phyloP scores from a whole-genome alignment of 2,888 invertebrate genomes.

The Empis stercorea region DNA sequence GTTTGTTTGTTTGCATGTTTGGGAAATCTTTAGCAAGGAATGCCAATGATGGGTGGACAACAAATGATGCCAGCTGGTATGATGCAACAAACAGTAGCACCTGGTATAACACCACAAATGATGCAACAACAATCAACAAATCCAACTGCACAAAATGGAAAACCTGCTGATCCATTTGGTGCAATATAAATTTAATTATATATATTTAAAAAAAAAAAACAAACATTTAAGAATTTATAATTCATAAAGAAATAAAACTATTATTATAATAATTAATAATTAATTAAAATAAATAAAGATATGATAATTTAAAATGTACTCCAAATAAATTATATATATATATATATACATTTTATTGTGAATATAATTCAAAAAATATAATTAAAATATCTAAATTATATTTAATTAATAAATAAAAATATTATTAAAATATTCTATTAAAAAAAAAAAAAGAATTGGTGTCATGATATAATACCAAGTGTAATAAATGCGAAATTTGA shows the following conservation, averaged over 20 bases:
- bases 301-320: too few relatives aligned
- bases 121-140: conserved; percentile 27
- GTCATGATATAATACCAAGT: too few relatives aligned
- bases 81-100: conserved; percentile 34
- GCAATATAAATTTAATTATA: conserved; percentile 31
- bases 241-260: too few relatives aligned
- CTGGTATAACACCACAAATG: conserved; percentile 24
- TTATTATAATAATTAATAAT: too few relatives aligned
- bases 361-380: neutral
- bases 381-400: neutral
- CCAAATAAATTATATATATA: too few relatives aligned
- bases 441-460: too few relatives aligned
- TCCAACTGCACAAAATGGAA: conserved; percentile 31
- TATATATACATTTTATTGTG: neutral
- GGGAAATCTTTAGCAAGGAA: conserved; percentile 29
- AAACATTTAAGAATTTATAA: too few relatives aligned
- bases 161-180: conserved; percentile 43
- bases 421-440: too few relatives aligned
- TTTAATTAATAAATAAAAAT: too few relatives aligned
- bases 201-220: too few relatives aligned
- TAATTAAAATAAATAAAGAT: too few relatives aligned
- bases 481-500: too few relatives aligned
- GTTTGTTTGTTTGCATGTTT: conserved; percentile 7
- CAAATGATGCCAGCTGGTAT: conserved; percentile 30
- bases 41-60: conserved; percentile 34